These are phyloP conservation scores for Tiphia femorata DNA, from an alignment of 2,888 invertebrate species.

Conservation along the genomic window DNA sequence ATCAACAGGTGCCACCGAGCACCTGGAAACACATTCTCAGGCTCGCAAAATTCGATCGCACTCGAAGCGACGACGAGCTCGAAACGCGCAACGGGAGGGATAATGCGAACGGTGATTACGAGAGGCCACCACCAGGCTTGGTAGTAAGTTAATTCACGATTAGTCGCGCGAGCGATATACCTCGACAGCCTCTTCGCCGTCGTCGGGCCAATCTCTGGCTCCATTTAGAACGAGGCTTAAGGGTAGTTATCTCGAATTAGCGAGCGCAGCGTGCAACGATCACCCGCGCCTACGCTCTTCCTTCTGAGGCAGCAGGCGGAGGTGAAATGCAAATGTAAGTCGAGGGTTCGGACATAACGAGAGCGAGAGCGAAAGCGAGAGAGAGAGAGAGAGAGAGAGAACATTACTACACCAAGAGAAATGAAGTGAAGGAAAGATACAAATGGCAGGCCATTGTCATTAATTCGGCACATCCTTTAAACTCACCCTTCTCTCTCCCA, in stretches of 20 bases:
- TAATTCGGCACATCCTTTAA: constrained; percentile 53
- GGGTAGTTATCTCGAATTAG: not conserved
- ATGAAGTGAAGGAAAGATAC: not conserved
- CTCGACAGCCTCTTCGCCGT: too few species aligned
- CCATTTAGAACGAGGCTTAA: constrained; percentile 1
- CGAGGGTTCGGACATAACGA: not conserved
- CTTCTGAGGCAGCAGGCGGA: too few species aligned
- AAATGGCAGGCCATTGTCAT: constrained; percentile 49
- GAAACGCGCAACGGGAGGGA: too few species aligned
- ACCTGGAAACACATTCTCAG: too few species aligned
- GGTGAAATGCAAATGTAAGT: constrained; percentile 43
- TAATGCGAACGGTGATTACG: too few species aligned
- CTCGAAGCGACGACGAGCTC: too few species aligned
- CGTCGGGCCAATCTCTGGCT: too few species aligned
- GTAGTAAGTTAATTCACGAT: too few species aligned
- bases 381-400: not conserved
- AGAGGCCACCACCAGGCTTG: too few species aligned
- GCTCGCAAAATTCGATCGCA: too few species aligned
- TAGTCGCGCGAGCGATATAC: too few species aligned
- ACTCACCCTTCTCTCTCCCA: constrained; percentile 22
- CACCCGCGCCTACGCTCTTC: constrained; percentile 43
- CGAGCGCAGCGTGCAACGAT: constrained; percentile 41
- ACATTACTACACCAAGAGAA: not conserved
- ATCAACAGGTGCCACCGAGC: too few species aligned
- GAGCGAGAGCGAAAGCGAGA: not conserved